A percentile compares a stretch with the other conserved stretches of the same genome.
Conservation (phyloP, 2,888 invertebrate species). For the Tenthredo amoena region DNA sequence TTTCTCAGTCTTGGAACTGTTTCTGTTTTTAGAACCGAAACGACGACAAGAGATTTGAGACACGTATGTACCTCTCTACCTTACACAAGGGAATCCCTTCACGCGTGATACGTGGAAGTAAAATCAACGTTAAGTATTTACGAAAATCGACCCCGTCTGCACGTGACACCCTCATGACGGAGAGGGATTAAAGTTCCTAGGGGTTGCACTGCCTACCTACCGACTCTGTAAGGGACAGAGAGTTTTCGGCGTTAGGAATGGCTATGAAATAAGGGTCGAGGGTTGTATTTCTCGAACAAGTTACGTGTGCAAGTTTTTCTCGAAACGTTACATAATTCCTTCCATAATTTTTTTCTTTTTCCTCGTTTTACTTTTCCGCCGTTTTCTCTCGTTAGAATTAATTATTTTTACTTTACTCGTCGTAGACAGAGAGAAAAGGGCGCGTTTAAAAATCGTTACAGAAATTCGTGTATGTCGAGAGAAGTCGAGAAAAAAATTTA, state of each 20-base stretch:
- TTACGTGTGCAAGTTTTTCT: neutral
- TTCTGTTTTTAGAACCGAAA: neutral
- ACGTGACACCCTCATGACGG: constrained; percentile 50
- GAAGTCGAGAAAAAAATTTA: neutral
- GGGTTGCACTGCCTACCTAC: neutral
- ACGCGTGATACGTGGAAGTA: neutral
- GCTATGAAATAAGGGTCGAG: neutral
- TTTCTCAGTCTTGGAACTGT: neutral
- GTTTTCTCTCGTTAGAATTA: no score
- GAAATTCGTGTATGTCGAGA: neutral
- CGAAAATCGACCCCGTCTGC: constrained; percentile 44
- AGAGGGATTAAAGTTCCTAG: constrained; percentile 41
- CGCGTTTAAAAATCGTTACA: neutral
- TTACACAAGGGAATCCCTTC: neutral
- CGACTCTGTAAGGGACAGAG: neutral
- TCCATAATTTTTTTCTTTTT: neutral
- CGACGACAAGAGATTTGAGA: neutral
- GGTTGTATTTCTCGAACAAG: neutral
- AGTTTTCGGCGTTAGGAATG: neutral
- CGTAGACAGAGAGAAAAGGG: neutral
- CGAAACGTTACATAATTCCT: neutral
- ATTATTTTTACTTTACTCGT: no score
- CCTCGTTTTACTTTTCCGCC: no score
- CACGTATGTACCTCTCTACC: neutral
- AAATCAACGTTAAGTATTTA: neutral